These are phyloP conservation scores for Sesamia inferens DNA, from an alignment of 2,888 invertebrate species.

Conservation along the genomic window DNA sequence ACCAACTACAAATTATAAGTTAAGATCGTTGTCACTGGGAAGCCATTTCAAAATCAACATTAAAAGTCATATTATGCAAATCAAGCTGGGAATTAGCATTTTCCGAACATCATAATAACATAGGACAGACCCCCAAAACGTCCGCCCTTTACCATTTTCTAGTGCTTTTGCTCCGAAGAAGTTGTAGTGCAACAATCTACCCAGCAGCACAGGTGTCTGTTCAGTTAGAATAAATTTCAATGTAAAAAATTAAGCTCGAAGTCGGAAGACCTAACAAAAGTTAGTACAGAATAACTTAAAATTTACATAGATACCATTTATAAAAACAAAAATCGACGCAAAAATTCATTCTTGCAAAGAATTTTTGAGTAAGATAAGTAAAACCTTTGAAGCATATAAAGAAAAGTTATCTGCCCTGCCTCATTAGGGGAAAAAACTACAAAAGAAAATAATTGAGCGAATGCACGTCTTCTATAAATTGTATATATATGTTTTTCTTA, in stretches of 20 bases:
- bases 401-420: conserved; percentile 49
- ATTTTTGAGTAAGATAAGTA: conserved; percentile 41
- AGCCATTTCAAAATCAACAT: background rate
- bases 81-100: too few relatives aligned
- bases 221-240: background rate
- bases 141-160: too few relatives aligned
- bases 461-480: conserved; percentile 49
- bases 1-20: background rate
- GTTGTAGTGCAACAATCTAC: too few relatives aligned
- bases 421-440: conserved; percentile 58
- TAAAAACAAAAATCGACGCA: conserved; percentile 28
- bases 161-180: too few relatives aligned
- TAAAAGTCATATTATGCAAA: too few relatives aligned
- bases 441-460: conserved; percentile 50
- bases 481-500: conserved; percentile 30
- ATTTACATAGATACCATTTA: conserved; percentile 15
- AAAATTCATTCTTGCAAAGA: conserved; percentile 15
- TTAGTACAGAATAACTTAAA: conserved; percentile 1
- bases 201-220: too few relatives aligned
- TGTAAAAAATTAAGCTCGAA: background rate
- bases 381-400: conserved; percentile 48
- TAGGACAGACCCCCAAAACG: too few relatives aligned
- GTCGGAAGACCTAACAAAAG: background rate
- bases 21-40: background rate
- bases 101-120: too few relatives aligned